A percentile compares a stretch with the other conserved stretches of the same genome.
Evolutionary conservation across 2,113 vertebrate genomes (phyloP).

Genomic region (Chinchilla lanigera): DNA sequence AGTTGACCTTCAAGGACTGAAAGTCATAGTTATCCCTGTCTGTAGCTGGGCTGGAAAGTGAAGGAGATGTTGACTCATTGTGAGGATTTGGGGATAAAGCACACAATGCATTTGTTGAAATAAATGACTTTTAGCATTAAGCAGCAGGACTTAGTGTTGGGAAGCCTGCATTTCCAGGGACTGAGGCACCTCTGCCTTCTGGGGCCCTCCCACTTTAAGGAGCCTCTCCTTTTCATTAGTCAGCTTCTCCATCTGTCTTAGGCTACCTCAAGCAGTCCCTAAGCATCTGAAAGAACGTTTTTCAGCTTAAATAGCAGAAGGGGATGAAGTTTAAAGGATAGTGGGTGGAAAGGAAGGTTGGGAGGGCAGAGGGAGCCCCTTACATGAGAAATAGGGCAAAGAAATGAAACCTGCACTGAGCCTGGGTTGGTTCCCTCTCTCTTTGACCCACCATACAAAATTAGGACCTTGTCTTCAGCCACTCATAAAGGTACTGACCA

Average conservation of each 20-base stretch:
- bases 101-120: neutral
- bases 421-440: neutral
- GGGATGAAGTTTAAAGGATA: neutral
- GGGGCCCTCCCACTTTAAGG: neutral
- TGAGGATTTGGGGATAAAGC: neutral
- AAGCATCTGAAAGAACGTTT: conserved; percentile 33
- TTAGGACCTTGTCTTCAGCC: conserved; percentile 18
- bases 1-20: neutral
- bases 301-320: neutral
- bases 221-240: neutral
- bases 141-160: neutral
- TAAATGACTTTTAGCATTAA: neutral
- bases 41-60: neutral
- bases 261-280: conserved; percentile 41
- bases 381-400: neutral
- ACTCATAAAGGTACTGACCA: neutral
- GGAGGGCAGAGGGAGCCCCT: neutral
- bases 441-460: conserved; percentile 15
- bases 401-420: neutral
- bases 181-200: neutral
- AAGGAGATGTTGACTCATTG: neutral
- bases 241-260: conserved; percentile 50
- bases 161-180: neutral
- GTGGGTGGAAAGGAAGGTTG: neutral
- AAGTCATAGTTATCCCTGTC: neutral